Base-by-base conservation (phyloP, 2,113 vertebrate genomes). In the Tympanuchus pallidicinctus region DNA sequence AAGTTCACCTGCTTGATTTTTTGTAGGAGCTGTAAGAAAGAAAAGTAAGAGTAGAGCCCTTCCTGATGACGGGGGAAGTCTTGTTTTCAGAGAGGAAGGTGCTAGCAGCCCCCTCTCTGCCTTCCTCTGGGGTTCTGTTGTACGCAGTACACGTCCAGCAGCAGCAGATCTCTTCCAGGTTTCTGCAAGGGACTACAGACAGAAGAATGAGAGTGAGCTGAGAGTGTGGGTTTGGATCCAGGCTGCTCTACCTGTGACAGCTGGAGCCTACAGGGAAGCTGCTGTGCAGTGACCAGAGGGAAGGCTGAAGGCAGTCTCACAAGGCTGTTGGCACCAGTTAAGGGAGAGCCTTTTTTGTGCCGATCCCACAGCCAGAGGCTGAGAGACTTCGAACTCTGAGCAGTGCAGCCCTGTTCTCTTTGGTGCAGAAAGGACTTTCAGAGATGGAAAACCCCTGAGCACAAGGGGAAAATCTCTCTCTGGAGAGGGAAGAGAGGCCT, bases 1-100 rank as follows among this genome's bases (percentile, higher is more conserved):
- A 99, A 99, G 77, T 98, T 98, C 38, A 98, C 98, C 69, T 95
- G 97, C 85, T 57, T 97, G 52, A 98, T 93, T 88, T 97, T 91
- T 48, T 95, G 89, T 43, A 98, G 89, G 72, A 98, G 97, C 97
- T 98, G 81, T 75, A 91, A 96, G 45, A 93, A 14, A 88, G 6
- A 52, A 42, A 8, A 36, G 15, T 40, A 40, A 70, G 30, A 57
- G 11, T 13, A 73, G 13, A 89, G 15, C 40, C 22, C 27, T 56
- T 77, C 45, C 50, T 0, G 0, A 5, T 25, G 36, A 45, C 2
- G 0, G 54, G 48, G 3, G 43, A 48, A 27, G 38, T 43, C 78
- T 45, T 59, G 48, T 34, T 38, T 65, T 1, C 0, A 36, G 52
- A 45, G 25, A 32, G 15, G 54, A 42, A 13, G 11, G 24, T 64